Conservation (phyloP, 2,888 invertebrate genomes). For the Ophioninae sp. region DNA sequence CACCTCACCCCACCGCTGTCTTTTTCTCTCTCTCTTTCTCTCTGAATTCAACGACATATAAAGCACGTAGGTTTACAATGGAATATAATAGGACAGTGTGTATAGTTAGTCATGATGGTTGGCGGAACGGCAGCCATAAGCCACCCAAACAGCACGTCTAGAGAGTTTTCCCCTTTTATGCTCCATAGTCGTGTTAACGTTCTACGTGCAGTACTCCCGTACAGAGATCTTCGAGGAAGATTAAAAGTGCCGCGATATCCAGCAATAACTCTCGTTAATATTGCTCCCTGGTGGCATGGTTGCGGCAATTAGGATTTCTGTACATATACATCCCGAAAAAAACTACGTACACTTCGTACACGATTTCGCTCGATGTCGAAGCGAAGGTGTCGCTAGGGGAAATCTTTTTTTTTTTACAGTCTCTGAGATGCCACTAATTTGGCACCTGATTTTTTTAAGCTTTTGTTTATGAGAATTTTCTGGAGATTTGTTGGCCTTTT, state of each 20-base stretch:
- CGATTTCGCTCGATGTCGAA: neutral
- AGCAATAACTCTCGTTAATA: conserved; percentile 59
- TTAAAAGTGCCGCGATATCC: conserved; percentile 18
- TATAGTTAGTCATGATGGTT: conserved; percentile 26
- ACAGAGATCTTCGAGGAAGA: conserved; percentile 53
- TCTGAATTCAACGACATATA: conserved; percentile 42
- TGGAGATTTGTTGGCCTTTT: no score
- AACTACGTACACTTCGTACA: neutral
- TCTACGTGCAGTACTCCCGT: conserved; percentile 36
- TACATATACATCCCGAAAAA: conserved; percentile 30
- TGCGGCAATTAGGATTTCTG: conserved; percentile 55
- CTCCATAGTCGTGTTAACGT: neutral
- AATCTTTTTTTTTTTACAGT: neutral
- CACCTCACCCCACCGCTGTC: conserved; percentile 18
- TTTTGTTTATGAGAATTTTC: no score
- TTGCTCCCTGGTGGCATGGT: conserved; percentile 36
- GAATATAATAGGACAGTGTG: conserved; percentile 28
- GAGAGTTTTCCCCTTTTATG: conserved; percentile 37
- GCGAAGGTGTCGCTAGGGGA: neutral
- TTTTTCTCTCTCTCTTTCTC: conserved; percentile 26
- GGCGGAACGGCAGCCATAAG: conserved; percentile 52
- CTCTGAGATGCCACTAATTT: no score
- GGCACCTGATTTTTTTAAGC: no score
- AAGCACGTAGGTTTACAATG: conserved; percentile 36
- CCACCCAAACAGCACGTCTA: conserved; percentile 36